These are phyloP conservation scores for Digitonthophagus gazella DNA, from an alignment of 2,888 invertebrate species.

Conservation along the genomic window DNA sequence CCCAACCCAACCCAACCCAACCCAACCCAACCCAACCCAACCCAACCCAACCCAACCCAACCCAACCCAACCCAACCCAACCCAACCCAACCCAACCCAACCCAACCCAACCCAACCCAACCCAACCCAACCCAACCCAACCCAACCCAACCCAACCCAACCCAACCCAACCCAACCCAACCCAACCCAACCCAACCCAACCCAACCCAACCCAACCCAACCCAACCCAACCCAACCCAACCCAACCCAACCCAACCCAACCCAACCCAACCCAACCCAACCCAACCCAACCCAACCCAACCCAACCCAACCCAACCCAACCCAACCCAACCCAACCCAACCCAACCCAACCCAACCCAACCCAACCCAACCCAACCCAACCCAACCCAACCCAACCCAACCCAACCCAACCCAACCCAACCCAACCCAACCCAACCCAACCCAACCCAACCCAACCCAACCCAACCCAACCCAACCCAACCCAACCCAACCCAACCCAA, in stretches of 20 bases:
- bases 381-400: conserved; percentile 14
- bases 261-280: conserved; percentile 12
- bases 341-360: conserved; percentile 14
- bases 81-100: conserved; percentile 1
- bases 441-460: conserved; percentile 9
- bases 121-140: conserved; percentile 1
- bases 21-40: conserved; percentile 1
- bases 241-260: conserved; percentile 6
- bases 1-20: conserved; percentile 1
- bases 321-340: conserved; percentile 14
- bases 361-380: conserved; percentile 14
- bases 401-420: conserved; percentile 14
- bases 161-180: conserved; percentile 1
- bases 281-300: conserved; percentile 14
- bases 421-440: conserved; percentile 14
- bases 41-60: conserved; percentile 1
- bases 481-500: conserved; percentile 7
- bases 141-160: conserved; percentile 1
- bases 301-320: conserved; percentile 14
- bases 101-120: conserved; percentile 1
- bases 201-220: conserved; percentile 1
- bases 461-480: not conserved
- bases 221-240: conserved; percentile 1
- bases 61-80: conserved; percentile 1
- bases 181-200: conserved; percentile 1